Evolutionary conservation across 2,113 vertebrate genomes (phyloP), one percentile per base, ranked within the genome.

Genomic region (Emydura subglobosa): DNA sequence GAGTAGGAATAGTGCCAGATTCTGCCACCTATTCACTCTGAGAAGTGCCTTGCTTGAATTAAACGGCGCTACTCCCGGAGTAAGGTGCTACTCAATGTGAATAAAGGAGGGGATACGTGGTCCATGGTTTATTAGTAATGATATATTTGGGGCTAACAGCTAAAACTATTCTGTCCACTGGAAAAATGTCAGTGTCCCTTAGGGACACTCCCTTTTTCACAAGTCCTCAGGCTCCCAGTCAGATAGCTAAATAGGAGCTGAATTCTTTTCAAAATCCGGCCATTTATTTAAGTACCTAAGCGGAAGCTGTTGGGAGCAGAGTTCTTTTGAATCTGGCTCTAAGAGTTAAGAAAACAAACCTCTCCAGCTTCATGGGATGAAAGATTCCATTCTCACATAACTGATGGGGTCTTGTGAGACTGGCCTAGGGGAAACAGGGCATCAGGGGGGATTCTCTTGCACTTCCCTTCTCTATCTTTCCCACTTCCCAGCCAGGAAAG

Each of bases 181-280:
- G 87, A 88, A 83, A 74, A 94, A 83, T 78, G 51, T 29, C 84
- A 83, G 90, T 55, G 47, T 57, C 80, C 92, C 65, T 93, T 57
- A 50, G 88, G 86, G 89, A 87, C 14, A 17, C 13, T 53, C 14
- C 31, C 61, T 16, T 65, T 65, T 65, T 34, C 61, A 65, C 27
- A 65, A 65, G 29, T 8, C 29, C 31, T 34, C 31, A 34, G 13
- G 61, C 7, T 34, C 50, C 88, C 86, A 90, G 93, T 19, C 85
- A 90, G 59, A 39, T 10, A 0, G 13, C 59, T 42, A 89, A 83
- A 89, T 21, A 61, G 82, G 54, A 91, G 59, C 3, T 79, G 90
- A 92, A 61, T 7, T 42, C 31, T 68, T 22, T 82, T 76, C 17
- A 50, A 59, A 87, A 86, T 49, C 53, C 16, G 57, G 9, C 65